phyloP scores from a whole-genome alignment of 2,888 invertebrate species.

The Aphelenchoides bicaudatus region DNA sequence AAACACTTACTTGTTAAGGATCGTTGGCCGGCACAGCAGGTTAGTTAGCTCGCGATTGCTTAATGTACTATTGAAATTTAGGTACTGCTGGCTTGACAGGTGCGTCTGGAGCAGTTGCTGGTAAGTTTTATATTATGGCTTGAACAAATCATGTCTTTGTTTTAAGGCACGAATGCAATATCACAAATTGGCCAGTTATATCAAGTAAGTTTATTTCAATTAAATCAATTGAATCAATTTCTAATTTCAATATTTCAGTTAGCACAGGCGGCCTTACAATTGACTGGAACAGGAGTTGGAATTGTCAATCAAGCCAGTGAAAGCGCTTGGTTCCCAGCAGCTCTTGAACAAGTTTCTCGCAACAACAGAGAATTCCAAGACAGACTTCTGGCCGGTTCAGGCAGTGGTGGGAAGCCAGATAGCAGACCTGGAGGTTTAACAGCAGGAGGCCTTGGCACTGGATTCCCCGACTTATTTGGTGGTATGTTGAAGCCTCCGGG shows the following conservation, averaged over 20 bases:
- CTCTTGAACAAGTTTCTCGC: constrained; percentile 41
- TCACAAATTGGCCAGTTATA: not conserved
- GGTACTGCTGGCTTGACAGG: constrained; percentile 37
- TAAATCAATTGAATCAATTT: not conserved
- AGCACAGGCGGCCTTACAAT: constrained; percentile 53
- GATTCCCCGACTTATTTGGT: constrained; percentile 17
- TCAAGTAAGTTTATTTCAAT: not conserved
- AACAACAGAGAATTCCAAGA: constrained; percentile 38
- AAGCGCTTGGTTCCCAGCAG: constrained; percentile 55
- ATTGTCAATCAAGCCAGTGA: constrained; percentile 56
- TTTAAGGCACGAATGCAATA: not conserved
- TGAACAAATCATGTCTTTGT: no score
- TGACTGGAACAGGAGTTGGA: constrained; percentile 55
- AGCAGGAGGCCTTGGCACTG: constrained; percentile 3
- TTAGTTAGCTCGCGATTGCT: constrained; percentile 35
- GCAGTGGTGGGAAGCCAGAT: constrained; percentile 17
- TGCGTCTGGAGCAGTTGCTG: constrained; percentile 41
- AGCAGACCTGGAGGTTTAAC: not conserved
- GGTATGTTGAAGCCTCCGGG: no score
- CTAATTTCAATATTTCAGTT: constrained; percentile 51
- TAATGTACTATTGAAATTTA: not conserved
- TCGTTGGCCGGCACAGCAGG: constrained; percentile 39
- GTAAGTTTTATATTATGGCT: constrained; percentile 26
- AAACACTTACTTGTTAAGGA: no score
- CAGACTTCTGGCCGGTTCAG: constrained; percentile 27